Evolutionary conservation across 2,888 invertebrate species (phyloP), one percentile per base, ranked within the genome.

Genomic region (Zaprionus lineosus): DNA sequence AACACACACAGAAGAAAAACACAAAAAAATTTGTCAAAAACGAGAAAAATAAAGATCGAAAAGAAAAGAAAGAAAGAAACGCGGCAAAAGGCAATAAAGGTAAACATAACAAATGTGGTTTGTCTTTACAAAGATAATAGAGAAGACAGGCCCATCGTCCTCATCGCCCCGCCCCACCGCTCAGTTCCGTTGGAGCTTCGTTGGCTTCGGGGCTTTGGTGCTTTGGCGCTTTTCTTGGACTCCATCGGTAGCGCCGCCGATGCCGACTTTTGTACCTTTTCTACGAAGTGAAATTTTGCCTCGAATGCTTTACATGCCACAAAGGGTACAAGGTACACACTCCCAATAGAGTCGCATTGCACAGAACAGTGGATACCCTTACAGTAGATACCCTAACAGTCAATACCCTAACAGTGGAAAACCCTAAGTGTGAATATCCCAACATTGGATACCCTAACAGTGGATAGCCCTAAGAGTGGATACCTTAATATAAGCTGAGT

Each of bases 301-400:
- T 61, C 68, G 77, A n/a, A n/a, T n/a, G n/a, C n/a, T n/a, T n/a
- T n/a, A n/a, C n/a, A 84, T 78, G 78, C 67, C 74, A 64, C 74
- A 58, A 61, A 57, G 58, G 66, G 48, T 46, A 76, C 77, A 77
- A 81, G 55, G 60, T 31, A 41, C 51, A n/a, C 53, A 36, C 53
- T 44, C 44, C 33, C 39, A 28, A 39, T 14, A 12, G 26, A 29
- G 12, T 15, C 33, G n/a, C 26, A 14, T 37, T 19, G 6, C 15
- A 26, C 39, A 47, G 15, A 26, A 37, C 11, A 19, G 33, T 15
- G 26, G 7, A 34, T 24, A 28, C 8, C 7, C 43, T 9, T 15
- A 21, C 24, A 24, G 8, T n/a, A n/a, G n/a, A n/a, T n/a, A n/a
- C n/a, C n/a, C n/a, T n/a, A n/a, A n/a, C n/a, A n/a, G n/a, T n/a